Percentiles rank a stretch among this genome's conserved stretches.
Conservation (phyloP, 2,113 vertebrate species). For the Sakesphorus luctuosus region DNA sequence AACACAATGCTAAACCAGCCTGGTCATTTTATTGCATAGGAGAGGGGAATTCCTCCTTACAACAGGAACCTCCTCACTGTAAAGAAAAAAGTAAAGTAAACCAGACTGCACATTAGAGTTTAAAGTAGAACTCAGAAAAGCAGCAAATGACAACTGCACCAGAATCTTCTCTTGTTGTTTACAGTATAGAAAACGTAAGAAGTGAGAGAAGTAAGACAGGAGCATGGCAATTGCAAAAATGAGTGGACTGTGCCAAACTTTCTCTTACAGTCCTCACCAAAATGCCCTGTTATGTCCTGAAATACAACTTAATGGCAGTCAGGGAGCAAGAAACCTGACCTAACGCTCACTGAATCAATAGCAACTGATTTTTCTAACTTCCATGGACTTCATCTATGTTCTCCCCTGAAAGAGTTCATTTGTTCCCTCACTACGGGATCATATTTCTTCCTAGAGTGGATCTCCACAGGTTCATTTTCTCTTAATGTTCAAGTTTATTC, state of each 20-base stretch:
- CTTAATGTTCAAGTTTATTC: neutral
- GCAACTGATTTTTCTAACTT: slow-evolving; percentile 40
- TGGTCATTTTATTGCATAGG: slow-evolving; percentile 10
- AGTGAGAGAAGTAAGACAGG: neutral
- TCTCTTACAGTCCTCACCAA: neutral
- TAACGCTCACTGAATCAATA: slow-evolving; percentile 49
- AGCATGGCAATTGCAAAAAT: neutral
- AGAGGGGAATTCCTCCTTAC: slow-evolving; percentile 15
- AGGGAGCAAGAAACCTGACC: slow-evolving; percentile 28
- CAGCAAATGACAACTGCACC: neutral
- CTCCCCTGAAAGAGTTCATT: slow-evolving; percentile 15
- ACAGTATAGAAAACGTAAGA: neutral
- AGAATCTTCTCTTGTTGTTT: neutral
- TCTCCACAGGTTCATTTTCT: neutral
- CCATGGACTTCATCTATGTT: neutral
- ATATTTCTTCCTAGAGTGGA: slow-evolving; percentile 3
- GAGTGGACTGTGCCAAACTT: neutral
- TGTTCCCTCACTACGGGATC: neutral
- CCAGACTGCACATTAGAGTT: neutral
- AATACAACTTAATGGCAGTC: slow-evolving; percentile 23
- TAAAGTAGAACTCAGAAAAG: neutral
- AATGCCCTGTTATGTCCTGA: slow-evolving; percentile 21
- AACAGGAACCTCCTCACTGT: neutral
- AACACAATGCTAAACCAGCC: neutral
- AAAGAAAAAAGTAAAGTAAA: slow-evolving; percentile 9